Base-by-base conservation (phyloP, 2,888 invertebrate genomes). In the Hypsopygia costalis region DNA sequence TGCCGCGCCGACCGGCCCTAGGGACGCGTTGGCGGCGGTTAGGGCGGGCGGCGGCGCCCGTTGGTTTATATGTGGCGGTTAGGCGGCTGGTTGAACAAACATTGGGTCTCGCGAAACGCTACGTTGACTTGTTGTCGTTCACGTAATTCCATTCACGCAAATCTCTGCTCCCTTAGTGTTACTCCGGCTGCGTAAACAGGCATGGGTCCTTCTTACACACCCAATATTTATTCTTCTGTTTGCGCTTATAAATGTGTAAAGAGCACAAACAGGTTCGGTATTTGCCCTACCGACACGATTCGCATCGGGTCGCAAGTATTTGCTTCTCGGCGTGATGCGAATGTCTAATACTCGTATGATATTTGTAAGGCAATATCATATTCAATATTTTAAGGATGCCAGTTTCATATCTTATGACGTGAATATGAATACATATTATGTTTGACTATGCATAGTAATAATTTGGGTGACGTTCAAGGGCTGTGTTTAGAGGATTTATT, bases 101-200 rank as follows among this genome's bases (percentile, higher is more conserved):
- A 54, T 52, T 49, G 41, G 49, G 39, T 9, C 34, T 20, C 21
- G 27, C 40, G 44, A 45, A 46, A 47, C 41, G 46, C 44, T 42
- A 38, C 27, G 27, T 20, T 11, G 33, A 33, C 31, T 11, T 34
- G 35, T 16, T 35, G 30, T 9, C 22, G 30, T 9, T 28, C 31
- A 22, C 41, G 40, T 47, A 43, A 49, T 51, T 37, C 36, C 25
- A 45, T 49, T 46, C 46, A 43, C 32, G 34, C 38, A 40, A 40
- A 45, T 47, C 40, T 41, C 27, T 34, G 38, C 37, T 42, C 40
- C 40, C 37, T 40, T 40, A 28, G 30, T 16, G 41, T 34, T 31
- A 21, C 16, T 16, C 12, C 7, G 20, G 20, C 11, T 8, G 11
- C 31, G 31, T 30, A 20, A 36, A 21, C 30, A 20, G 10, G n/a